These are phyloP conservation scores for Platygyra sinensis DNA, from an alignment of 64 coral and sea anemone genomes.

Conservation along the genomic window DNA sequence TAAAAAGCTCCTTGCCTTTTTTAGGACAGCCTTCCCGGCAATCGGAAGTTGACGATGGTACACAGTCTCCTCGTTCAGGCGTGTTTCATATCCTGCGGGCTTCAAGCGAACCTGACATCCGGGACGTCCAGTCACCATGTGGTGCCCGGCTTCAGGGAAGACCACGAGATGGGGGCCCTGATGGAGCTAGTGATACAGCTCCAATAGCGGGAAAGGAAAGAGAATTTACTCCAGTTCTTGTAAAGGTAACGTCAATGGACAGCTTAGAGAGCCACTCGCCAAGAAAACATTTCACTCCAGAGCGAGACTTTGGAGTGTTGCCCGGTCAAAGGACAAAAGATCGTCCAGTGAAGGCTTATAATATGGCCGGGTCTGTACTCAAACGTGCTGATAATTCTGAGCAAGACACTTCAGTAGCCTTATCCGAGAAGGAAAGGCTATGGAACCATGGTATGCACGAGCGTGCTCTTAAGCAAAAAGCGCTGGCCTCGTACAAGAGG, in stretches of 20 bases:
- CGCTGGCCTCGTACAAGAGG: slow-evolving; percentile 32
- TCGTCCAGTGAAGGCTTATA: not conserved
- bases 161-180: slow-evolving; percentile 71
- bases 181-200: slow-evolving; percentile 82
- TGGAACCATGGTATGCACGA: not conserved
- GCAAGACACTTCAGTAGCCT: not conserved
- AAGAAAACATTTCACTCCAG: slow-evolving; percentile 11
- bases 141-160: not conserved
- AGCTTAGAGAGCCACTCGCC: not conserved
- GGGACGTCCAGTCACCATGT: not conserved
- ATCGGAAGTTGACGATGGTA: not conserved
- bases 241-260: not conserved
- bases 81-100: not conserved
- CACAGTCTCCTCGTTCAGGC: not conserved
- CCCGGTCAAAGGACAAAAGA: not conserved
- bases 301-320: slow-evolving; percentile 20
- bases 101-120: slow-evolving; percentile 12
- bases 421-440: slow-evolving; percentile 24
- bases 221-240: slow-evolving; percentile 26
- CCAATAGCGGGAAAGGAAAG: slow-evolving; percentile 4
- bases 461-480: slow-evolving; percentile 7
- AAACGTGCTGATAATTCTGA: not conserved
- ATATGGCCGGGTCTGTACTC: not conserved
- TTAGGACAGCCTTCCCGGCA: slow-evolving; percentile 13
- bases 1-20: not conserved